phyloP scores from a whole-genome alignment of 2,888 invertebrate genomes.

The Eucera pruinosa region DNA sequence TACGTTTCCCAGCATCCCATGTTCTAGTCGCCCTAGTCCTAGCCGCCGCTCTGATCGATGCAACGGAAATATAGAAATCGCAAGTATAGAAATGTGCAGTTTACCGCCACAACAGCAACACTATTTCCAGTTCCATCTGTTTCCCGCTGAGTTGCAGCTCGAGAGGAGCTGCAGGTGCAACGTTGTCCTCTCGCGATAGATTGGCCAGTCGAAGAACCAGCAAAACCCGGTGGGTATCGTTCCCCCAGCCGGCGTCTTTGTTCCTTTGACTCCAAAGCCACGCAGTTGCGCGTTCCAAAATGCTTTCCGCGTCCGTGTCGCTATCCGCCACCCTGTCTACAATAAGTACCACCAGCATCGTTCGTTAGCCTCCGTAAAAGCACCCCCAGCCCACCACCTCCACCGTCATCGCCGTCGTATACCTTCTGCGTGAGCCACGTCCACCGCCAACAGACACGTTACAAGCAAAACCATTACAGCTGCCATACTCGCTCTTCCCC shows the following conservation, averaged over 20 bases:
- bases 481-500: conserved; percentile 78
- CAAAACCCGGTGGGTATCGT: conserved; percentile 93
- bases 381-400: too few species aligned
- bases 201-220: conserved; percentile 90
- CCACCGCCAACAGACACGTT: conserved; percentile 69
- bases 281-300: conserved; percentile 89
- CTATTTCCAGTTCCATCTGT: conserved; percentile 94
- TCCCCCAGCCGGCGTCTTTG: conserved; percentile 92
- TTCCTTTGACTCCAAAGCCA: conserved; percentile 91
- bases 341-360: background rate
- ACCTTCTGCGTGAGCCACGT: conserved; percentile 72
- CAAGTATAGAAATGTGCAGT: too few species aligned
- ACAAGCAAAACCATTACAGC: conserved; percentile 74
- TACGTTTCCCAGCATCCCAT: too few species aligned
- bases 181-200: conserved; percentile 86
- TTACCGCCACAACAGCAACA: conserved; percentile 92
- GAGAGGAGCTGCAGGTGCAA: conserved; percentile 87
- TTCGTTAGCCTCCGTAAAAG: too few species aligned
- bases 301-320: conserved; percentile 84
- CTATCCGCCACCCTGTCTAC: conserved; percentile 32
- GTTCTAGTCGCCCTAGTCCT: too few species aligned
- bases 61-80: too few species aligned
- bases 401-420: too few species aligned
- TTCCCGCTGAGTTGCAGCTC: conserved; percentile 92
- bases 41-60: too few species aligned